Conservation (phyloP, 35 echinoderm and acorn worm genomes). For the Antedon bifida region DNA sequence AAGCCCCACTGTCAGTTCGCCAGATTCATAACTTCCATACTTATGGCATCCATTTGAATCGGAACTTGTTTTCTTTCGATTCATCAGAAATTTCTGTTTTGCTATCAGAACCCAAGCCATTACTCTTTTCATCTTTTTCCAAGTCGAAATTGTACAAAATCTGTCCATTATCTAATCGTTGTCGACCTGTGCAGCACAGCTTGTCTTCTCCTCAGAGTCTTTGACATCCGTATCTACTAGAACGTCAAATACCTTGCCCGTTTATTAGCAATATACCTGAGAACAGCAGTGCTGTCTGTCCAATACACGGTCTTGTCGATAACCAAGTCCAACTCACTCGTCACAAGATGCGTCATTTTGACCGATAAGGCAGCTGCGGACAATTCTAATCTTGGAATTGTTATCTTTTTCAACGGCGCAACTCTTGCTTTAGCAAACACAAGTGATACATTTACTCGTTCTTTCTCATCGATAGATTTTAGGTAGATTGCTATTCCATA, state of each 20-base stretch:
- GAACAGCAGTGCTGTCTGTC: conserved; percentile 35
- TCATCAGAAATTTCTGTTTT: neutral
- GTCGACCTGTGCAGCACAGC: neutral
- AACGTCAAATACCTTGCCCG: conserved; percentile 19
- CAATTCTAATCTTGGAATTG: conserved; percentile 44
- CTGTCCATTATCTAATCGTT: too few relatives aligned
- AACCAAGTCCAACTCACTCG: conserved; percentile 14
- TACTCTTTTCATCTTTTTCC: neutral
- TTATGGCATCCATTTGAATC: neutral
- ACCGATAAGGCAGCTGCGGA: conserved; percentile 28
- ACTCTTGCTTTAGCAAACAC: conserved; percentile 29
- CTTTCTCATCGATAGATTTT: neutral
- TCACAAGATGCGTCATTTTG: conserved; percentile 8
- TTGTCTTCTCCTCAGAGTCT: conserved; percentile 8
- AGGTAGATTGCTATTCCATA: conserved; percentile 23
- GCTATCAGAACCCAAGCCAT: neutral
- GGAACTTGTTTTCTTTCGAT: neutral
- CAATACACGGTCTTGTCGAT: conserved; percentile 13
- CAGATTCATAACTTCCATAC: neutral
- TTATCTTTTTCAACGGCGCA: conserved; percentile 16
- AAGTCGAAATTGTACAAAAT: neutral
- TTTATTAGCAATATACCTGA: conserved; percentile 22
- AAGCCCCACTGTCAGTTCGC: neutral
- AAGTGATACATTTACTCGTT: conserved; percentile 1
- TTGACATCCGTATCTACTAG: conserved; percentile 43